Evolutionary conservation across 2,113 vertebrate genomes (phyloP).

Genomic region (Pomatorhinus ruficollis): DNA sequence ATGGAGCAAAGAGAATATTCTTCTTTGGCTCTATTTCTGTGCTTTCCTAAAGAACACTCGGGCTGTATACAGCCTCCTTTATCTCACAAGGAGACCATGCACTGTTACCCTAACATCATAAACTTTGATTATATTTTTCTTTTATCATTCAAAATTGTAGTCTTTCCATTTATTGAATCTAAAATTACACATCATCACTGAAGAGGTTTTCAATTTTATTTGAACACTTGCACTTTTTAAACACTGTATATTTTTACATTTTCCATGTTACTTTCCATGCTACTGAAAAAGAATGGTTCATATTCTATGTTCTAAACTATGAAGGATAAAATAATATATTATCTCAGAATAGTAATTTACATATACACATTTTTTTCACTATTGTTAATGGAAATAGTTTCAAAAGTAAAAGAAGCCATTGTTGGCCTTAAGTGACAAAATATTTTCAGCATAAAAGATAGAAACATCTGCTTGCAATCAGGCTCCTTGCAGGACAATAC

Average conservation of each 20-base stretch:
- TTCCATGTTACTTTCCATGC: background rate
- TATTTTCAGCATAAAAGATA: background rate
- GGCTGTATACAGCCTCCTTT: background rate
- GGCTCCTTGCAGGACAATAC: background rate
- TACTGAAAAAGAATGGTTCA: background rate
- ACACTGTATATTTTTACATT: background rate
- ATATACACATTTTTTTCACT: background rate
- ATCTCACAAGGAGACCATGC: background rate
- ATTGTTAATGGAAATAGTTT: background rate
- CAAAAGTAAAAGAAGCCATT: background rate
- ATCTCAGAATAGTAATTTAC: background rate
- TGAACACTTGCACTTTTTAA: background rate
- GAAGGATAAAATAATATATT: background rate
- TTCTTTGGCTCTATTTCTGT: background rate
- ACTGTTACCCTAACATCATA: background rate
- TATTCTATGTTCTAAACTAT: background rate
- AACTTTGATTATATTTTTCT: background rate
- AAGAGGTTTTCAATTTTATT: background rate
- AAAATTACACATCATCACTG: background rate
- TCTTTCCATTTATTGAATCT: background rate
- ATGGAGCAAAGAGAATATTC: background rate
- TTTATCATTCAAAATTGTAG: background rate
- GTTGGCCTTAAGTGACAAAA: background rate
- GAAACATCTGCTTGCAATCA: rapidly evolving
- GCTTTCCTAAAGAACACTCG: background rate